Evolutionary conservation across 2,888 invertebrate species (phyloP), one percentile per base, ranked within the genome.

Genomic region (Cephus rjabovi): DNA sequence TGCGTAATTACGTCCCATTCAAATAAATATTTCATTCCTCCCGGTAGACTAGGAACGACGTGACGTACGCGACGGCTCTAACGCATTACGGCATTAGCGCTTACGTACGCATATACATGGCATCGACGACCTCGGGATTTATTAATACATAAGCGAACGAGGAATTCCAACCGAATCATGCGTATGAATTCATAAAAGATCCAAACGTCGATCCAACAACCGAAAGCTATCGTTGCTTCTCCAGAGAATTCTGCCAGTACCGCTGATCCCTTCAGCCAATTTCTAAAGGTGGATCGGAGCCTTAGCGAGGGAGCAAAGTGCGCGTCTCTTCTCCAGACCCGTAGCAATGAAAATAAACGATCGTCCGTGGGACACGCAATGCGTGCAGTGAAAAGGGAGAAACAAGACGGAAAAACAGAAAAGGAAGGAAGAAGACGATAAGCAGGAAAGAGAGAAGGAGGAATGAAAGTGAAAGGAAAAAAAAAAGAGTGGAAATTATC

Each of bases 21-120:
- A 80, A 82, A 83, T 86, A 83, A 85, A 84, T 86, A 85, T 84
- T 87, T 84, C 82, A 84, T 80, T 74, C 77, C 76, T 33, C 73
- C 37, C 73, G 75, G 35, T 69, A 76, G 73, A 73, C 68, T 76
- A 70, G 69, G 74, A 33, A n/a, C 23, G 75, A 30, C 70, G 70
- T 11, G 71, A 31, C 31, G 34, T 34, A 71, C 71, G 11, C 71
- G 70, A 6, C 40, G 40, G 2, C 23, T 23, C 56, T 23, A 23
- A 56, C 23, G 56, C 56, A 56, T 23, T 9, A 23, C 56, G 23
- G 15, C 23, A 9, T 56, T 56, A 56, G 56, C 56, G 15, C 9
- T 23, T 23, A 9, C 23, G 6, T 23, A 56, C 23, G 56, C 23
- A 2, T 56, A 56, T 56, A 23, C 23, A 9, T 23, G 9, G 9